Evolutionary conservation across 2,113 vertebrate species (phyloP).

Genomic region (Burhinus oedicnemus): DNA sequence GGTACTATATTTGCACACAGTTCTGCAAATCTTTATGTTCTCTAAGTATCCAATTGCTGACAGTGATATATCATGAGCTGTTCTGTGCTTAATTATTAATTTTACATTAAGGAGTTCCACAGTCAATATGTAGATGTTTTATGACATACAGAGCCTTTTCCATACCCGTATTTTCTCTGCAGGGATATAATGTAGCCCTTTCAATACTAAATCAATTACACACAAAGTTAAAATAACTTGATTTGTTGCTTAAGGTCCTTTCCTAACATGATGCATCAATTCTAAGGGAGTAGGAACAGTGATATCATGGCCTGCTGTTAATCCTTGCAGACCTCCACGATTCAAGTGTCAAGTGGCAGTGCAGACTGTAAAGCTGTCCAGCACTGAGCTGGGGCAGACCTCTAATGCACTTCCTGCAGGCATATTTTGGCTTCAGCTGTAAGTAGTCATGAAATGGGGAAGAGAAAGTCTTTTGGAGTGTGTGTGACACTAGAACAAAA

Average conservation of each 20-base stretch:
- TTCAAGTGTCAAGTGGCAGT: not conserved
- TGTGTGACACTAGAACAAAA: not conserved
- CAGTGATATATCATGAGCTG: not conserved
- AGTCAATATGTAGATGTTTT: conserved; percentile 48
- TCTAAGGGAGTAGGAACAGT: not conserved
- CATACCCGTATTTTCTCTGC: conserved; percentile 33
- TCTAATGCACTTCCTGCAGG: not conserved
- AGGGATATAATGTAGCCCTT: conserved; percentile 29
- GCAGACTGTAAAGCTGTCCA: not conserved
- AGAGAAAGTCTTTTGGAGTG: not conserved
- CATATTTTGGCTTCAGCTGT: not conserved
- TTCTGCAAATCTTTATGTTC: not conserved
- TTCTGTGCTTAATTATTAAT: conserved; percentile 52
- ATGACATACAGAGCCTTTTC: conserved; percentile 8
- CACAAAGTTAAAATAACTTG: conserved; percentile 26
- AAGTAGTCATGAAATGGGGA: not conserved
- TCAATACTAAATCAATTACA: conserved; percentile 44
- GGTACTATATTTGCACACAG: not conserved
- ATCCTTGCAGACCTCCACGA: not conserved
- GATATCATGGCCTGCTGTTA: not conserved
- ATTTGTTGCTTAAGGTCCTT: conserved; percentile 37
- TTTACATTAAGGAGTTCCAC: conserved; percentile 31
- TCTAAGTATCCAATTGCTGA: not conserved
- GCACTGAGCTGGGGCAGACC: not conserved
- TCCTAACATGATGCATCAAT: not conserved